These are phyloP conservation scores for Ectobius pallidus DNA, from an alignment of 2,888 invertebrate species.

Conservation along the genomic window DNA sequence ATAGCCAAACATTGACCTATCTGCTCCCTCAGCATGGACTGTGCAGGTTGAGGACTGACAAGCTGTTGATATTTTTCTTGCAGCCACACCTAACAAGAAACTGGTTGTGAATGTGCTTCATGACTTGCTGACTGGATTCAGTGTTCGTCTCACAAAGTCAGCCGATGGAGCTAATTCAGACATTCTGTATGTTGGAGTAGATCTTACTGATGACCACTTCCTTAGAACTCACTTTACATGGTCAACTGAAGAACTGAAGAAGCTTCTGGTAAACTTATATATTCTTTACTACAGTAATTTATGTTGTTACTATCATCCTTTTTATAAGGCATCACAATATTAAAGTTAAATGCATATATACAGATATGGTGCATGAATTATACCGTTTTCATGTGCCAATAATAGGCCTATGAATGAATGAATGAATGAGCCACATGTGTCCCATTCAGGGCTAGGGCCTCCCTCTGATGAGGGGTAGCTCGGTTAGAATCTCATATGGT, in stretches of 20 bases:
- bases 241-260: conserved; percentile 65
- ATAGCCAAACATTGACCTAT: too few relatives aligned
- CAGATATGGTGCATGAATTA: too few relatives aligned
- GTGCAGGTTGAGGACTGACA: too few relatives aligned
- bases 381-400: too few relatives aligned
- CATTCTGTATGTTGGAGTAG: conserved; percentile 63
- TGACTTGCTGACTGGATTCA: conserved; percentile 65
- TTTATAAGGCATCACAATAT: background rate
- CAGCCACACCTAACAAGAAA: conserved; percentile 59
- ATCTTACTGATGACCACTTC: conserved; percentile 66
- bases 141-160: conserved; percentile 62
- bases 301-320: background rate
- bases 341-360: too few relatives aligned
- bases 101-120: conserved; percentile 57
- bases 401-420: too few relatives aligned
- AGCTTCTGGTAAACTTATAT: conserved; percentile 59
- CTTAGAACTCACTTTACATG: conserved; percentile 67
- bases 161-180: conserved; percentile 63
- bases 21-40: too few relatives aligned
- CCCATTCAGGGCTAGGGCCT: too few relatives aligned
- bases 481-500: too few relatives aligned
- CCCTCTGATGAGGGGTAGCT: too few relatives aligned
- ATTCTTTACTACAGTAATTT: background rate
- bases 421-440: too few relatives aligned
- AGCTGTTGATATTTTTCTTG: too few relatives aligned